A percentile compares a stretch with the other conserved stretches of the same genome.
Evolutionary conservation across 1,140 invertebrate species (phyloP).

Genomic region (Polypedilum vanderplanki): DNA sequence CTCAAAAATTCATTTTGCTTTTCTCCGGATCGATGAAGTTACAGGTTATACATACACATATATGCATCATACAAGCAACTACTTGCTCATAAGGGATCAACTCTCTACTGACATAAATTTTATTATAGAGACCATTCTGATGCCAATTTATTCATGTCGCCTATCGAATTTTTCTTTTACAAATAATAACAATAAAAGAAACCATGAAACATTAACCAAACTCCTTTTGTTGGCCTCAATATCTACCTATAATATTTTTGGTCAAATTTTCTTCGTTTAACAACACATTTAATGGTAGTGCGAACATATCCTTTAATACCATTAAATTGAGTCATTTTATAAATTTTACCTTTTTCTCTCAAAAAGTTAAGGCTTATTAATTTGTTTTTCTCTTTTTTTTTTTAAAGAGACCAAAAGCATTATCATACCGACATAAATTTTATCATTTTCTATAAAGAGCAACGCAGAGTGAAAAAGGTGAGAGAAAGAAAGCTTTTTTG

Average conservation of each 20-base stretch:
- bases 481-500: background rate
- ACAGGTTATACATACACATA: too few species aligned
- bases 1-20: too few species aligned
- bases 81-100: too few species aligned
- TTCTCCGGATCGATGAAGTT: too few species aligned
- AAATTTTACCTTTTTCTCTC: background rate
- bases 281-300: constrained; percentile 7
- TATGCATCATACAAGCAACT: too few species aligned
- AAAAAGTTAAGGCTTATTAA: background rate
- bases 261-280: constrained; percentile 5
- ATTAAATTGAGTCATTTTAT: background rate
- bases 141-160: too few species aligned
- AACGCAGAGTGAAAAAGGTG: background rate
- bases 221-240: background rate
- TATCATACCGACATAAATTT: background rate
- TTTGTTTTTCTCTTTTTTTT: background rate
- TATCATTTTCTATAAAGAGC: background rate
- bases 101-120: too few species aligned
- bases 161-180: too few species aligned
- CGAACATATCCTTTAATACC: background rate
- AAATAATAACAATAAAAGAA: too few species aligned
- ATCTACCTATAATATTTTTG: background rate
- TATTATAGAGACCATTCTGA: too few species aligned
- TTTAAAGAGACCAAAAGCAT: background rate
- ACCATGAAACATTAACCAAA: background rate